Base-by-base conservation (phyloP, 2,888 invertebrate species). In the Argyra leucocephala region DNA sequence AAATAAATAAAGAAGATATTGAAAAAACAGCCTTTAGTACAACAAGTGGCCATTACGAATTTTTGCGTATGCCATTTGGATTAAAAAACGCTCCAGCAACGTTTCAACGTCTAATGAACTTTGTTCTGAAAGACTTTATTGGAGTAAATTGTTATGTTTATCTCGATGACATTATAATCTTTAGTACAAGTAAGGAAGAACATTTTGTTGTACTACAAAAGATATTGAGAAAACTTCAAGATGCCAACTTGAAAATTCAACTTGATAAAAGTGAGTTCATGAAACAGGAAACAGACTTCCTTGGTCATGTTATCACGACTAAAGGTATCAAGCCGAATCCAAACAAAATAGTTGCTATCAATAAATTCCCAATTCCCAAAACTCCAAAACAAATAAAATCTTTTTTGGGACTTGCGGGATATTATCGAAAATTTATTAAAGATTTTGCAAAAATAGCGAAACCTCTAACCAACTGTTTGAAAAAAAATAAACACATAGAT, bases 151-250 rank as follows among this genome's bases (percentile, higher is more conserved):
- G 72, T 61, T 68, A 75, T 4, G 72, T 75, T 1, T 75, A 73
- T 67, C 67, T 73, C 61, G 75, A 75, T 61, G 74, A 74, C 63
- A 70, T 72, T 1, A 68, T 76, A 15, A 67, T 74, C 18, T 73
- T 69, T 48, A 68, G 66, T 3, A 70, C 67, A 10, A 69, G 69
- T 1, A 57, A 73, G 15, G 69, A 73, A 64, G 73, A 74, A 68
- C 74, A 71, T 62, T 67, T 68, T 4, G 57, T 63, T 62, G 67
- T 63, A 18, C 62, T 72, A 24, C 65, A 67, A 65, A 48, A 24
- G 57, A 70, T 73, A 2, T 69, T 73, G n/a, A 22, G 72, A 62
- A 66, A 66, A 63, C 64, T 72, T 7, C 59, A 68, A 37, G 22
- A 68, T 58, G 60, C 57, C 0, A 70, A 70, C 62, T 67, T 72